phyloP scores from a whole-genome alignment of 2,113 vertebrate genomes.

The Dasyornis broadbenti region DNA sequence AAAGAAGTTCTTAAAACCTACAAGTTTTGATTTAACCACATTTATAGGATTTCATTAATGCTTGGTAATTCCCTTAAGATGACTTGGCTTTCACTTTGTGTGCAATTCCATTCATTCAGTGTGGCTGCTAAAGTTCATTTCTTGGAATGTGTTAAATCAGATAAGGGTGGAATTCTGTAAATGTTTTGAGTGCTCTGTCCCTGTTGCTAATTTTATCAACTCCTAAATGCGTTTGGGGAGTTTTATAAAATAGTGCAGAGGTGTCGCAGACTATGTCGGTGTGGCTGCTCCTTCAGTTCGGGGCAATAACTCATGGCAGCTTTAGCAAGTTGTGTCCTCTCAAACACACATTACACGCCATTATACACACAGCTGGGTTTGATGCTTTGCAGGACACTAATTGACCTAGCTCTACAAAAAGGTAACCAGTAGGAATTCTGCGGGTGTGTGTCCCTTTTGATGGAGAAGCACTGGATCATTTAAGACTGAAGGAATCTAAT shows the following conservation, averaged over 20 bases:
- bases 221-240: background rate
- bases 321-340: background rate
- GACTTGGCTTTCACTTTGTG: background rate
- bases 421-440: background rate
- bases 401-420: background rate
- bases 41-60: background rate
- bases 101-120: background rate
- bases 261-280: background rate
- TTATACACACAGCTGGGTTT: background rate
- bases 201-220: background rate
- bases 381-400: background rate
- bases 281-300: background rate
- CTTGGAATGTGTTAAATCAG: background rate
- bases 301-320: background rate
- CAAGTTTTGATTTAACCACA: background rate
- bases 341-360: too few relatives aligned
- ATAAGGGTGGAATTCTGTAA: background rate
- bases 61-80: background rate
- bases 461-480: background rate
- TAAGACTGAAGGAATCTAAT: background rate
- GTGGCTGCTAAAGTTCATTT: background rate
- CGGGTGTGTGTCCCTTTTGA: background rate
- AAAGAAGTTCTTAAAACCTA: background rate
- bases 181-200: background rate
- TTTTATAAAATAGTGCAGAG: background rate